phyloP scores from a whole-genome alignment of 2,113 vertebrate species.

The Bettongia penicillata region DNA sequence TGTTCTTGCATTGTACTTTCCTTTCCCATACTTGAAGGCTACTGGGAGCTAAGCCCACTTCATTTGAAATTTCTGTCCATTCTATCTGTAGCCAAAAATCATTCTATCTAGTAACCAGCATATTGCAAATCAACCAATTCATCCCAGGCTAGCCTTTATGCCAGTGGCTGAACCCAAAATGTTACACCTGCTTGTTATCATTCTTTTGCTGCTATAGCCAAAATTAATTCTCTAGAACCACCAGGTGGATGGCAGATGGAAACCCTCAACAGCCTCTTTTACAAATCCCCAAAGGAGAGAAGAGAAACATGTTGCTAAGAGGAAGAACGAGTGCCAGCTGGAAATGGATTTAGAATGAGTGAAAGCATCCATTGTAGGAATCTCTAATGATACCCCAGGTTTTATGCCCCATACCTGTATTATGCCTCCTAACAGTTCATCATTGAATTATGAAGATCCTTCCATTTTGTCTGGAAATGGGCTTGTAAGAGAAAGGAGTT shows the following conservation, averaged over 20 bases:
- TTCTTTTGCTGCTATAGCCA: background rate
- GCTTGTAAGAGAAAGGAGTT: background rate
- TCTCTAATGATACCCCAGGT: background rate
- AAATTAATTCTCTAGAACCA: conserved; percentile 16
- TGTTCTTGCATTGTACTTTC: background rate
- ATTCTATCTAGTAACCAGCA: background rate
- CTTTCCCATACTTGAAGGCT: background rate
- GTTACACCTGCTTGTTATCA: background rate
- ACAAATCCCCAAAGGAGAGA: background rate
- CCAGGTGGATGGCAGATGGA: conserved; percentile 42
- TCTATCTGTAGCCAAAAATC: background rate
- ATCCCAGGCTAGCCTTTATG: background rate
- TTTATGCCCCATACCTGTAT: background rate
- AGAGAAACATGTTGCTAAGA: conserved; percentile 29
- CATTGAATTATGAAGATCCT: background rate
- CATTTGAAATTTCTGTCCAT: background rate
- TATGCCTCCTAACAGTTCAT: background rate
- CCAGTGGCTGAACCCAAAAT: background rate
- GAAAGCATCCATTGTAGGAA: background rate
- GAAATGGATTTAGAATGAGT: background rate
- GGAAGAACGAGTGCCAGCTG: background rate
- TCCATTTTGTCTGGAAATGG: background rate
- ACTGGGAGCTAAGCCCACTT: background rate
- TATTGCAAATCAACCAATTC: background rate
- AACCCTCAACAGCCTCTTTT: conserved; percentile 22